Evolutionary conservation across 2,888 invertebrate genomes (phyloP), one percentile per base, ranked within the genome.

Genomic region (Scaptomyza polygonia): DNA sequence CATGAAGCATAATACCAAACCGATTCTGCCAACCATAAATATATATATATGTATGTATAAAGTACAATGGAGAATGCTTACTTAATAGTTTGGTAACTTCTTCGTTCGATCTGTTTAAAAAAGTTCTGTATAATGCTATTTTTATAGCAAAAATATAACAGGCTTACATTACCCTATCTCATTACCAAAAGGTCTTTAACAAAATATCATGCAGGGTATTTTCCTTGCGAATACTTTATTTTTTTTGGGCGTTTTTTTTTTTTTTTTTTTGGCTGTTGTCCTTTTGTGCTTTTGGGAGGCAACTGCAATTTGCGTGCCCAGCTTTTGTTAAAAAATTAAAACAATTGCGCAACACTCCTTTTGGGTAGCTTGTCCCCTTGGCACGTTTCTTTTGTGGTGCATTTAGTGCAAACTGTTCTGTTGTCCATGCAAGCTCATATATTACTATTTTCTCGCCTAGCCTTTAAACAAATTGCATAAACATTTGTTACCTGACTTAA

Each of bases 391-490:
- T 67, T 51, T 77, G 68, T 59, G 56, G 30, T 59, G 65, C 55
- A 54, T 66, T 68, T 58, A 61, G 64, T 42, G 61, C 48, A 61
- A 67, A 67, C 63, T 64, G 62, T 71, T 51, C 62, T 56, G 53
- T 66, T 64, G 61, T 40, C 25, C 36, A 9, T 49, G 52, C 55
- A 40, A 12, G 49, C 40, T 51, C n/a, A n/a, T n/a, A n/a, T n/a
- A n/a, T n/a, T n/a, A n/a, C n/a, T n/a, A n/a, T n/a, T n/a, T n/a
- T n/a, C n/a, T n/a, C 57, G 68, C 36, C 43, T 65, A 57, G 54
- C 67, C 56, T 61, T 61, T 70, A 70, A 86, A 85, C 69, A 86
- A 82, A 86, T 83, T 83, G 77, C 84, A 67, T 66, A 72, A 75
- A 72, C 75, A 83, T 86, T 86, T 79, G 72, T 83, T 77, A 79